These are phyloP conservation scores for Sicus ferrugineus DNA, from an alignment of 2,888 invertebrate genomes.

Conservation along the genomic window DNA sequence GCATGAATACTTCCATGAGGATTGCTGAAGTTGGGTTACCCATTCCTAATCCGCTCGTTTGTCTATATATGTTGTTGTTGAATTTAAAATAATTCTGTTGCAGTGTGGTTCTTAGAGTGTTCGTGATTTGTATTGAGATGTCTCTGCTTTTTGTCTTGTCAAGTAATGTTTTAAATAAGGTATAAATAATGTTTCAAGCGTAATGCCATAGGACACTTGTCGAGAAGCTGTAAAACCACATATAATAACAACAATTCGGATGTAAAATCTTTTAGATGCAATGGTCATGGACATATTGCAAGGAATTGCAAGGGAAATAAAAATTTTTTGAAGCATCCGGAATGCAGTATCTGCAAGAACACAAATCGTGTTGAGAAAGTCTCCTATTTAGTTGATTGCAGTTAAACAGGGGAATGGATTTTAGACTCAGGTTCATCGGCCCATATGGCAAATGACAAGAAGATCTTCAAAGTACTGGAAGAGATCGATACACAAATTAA, in stretches of 20 bases:
- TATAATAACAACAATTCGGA: neutral
- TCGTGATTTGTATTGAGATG: neutral
- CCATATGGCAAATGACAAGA: constrained; percentile 4
- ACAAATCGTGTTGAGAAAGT: neutral
- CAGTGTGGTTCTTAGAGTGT: neutral
- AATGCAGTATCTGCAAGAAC: constrained; percentile 10
- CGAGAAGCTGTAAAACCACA: neutral
- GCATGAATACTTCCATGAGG: too few species aligned
- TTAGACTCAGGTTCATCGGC: constrained; percentile 5
- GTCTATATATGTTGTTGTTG: neutral
- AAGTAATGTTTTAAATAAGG: neutral
- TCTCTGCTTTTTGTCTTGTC: neutral
- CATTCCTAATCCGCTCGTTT: neutral
- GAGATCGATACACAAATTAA: constrained; percentile 10
- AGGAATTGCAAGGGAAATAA: neutral
- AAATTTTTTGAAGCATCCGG: neutral
- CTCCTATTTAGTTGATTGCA: constrained; percentile 2
- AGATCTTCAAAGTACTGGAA: neutral
- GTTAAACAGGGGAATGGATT: neutral
- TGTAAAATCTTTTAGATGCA: neutral
- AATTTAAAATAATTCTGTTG: neutral
- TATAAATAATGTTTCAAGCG: neutral
- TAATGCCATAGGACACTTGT: neutral
- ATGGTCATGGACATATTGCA: neutral
- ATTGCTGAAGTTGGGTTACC: too few species aligned